phyloP scores from a whole-genome alignment of 1,140 invertebrate species.

The Choristoneura fumiferana region DNA sequence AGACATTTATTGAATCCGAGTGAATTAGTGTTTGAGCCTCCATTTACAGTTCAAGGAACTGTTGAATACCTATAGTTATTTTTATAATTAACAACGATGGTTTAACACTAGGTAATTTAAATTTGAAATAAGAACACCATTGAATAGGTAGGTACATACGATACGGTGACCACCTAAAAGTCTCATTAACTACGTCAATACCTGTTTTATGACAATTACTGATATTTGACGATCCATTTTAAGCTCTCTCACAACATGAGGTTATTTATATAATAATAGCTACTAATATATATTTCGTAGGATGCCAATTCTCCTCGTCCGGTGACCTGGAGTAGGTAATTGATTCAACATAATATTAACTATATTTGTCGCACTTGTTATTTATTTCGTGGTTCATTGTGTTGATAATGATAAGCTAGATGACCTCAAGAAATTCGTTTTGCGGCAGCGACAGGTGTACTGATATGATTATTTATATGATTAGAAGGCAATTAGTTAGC shows the following conservation, averaged over 20 bases:
- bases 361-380: too few relatives aligned
- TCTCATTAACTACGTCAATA: not conserved
- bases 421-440: too few relatives aligned
- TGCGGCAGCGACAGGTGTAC: too few relatives aligned
- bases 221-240: slow-evolving; percentile 8
- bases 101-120: slow-evolving; percentile 35
- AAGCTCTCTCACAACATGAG: slow-evolving; percentile 16
- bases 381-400: too few relatives aligned
- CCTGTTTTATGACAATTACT: slow-evolving; percentile 11
- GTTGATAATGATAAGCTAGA: too few relatives aligned
- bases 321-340: too few relatives aligned
- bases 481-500: too few relatives aligned
- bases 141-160: slow-evolving; percentile 4
- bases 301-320: too few relatives aligned
- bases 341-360: too few relatives aligned
- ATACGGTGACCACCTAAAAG: slow-evolving; percentile 9
- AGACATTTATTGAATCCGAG: not conserved
- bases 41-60: slow-evolving; percentile 53
- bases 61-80: slow-evolving; percentile 49
- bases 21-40: slow-evolving; percentile 6
- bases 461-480: too few relatives aligned
- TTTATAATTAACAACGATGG: slow-evolving; percentile 62
- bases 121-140: slow-evolving; percentile 7
- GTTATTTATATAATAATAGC: not conserved
- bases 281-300: not conserved